Base-by-base conservation (phyloP, 2,113 vertebrate species). In the Ceratotherium simum region DNA sequence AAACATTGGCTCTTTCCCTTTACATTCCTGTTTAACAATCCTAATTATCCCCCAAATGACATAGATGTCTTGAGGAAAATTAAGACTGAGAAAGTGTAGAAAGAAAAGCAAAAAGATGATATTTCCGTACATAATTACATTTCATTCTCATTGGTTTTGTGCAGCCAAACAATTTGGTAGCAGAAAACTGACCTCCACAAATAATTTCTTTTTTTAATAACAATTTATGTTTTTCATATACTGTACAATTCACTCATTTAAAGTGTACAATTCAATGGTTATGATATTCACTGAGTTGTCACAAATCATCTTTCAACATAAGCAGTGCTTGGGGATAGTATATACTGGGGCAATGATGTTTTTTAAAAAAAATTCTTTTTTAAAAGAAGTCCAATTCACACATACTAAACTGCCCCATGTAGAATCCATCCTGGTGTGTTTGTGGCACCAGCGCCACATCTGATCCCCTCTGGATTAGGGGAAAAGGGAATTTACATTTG, bases 171-270 rank as follows among this genome's bases (percentile, higher is more conserved):
- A 73, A 93, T 70, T 33, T 10, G 36, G 27, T 58, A 80, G 39
- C 65, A 93, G 65, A 95, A 87, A 90, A 94, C n/a, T n/a, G 13
- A 93, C 39, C 12, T 73, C 36, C 33, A 92, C 27, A 58, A 56
- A 92, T 25, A 60, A 73, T 70, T 73, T 65, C 60, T 25, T 60
- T 87, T 18, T 56, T 64, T n/a, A 21, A 69, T n/a, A 90, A 73
- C 3, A 33, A 33, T 64, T 58, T 72, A 79, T 83, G 9, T 75
- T 54, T 96, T 95, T 86, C 2, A 93, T 29, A 83, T 48, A 46
- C 5, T 16, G 18, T 27, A 67, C 3, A 67, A 78, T 69, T 83
- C 36, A 64, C 27, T 60, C 39, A 12, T 58, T 89, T 83, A 73
- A 82, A 92, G 14, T 8, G 1, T 70, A 36, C 39, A 12, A 75